Base-by-base conservation (phyloP, 2,797 vertebrate genomes). In the Microcaecilia unicolor region DNA sequence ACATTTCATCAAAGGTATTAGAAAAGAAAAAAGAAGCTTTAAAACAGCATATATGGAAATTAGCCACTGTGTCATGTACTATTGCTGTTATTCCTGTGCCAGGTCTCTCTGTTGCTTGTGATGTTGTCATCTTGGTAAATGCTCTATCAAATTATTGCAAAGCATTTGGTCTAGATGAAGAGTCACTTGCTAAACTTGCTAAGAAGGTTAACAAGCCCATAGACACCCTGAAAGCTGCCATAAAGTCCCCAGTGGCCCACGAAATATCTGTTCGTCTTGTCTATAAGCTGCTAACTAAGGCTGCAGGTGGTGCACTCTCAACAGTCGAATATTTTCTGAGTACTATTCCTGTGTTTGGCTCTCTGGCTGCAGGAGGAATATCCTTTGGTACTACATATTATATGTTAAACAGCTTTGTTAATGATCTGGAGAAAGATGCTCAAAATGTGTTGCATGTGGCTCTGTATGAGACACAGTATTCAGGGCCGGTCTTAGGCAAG, bases 361-460 rank as follows among this genome's bases (percentile, higher is more conserved):
- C 25, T 7, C 4, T 41, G 13, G 22, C 28, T 27, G 44, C 28
- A 9, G 44, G 19, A 10, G 5, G 15, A 5, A 5, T 34, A 4
- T 44, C 52, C 3, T 44, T 28, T 33, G 6, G 11, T 3, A 42
- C 48, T 31, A 21, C n/a, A 26, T 61, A 48, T 13, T 15, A 7
- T 13, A 9, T 50, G 13, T 39, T 9, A 8, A 10, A 2, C 18
- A 10, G 15, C 6, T 56, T 51, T 18, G 34, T 63, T 2, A 6
- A 49, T 13, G 15, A 10, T 1, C 29, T 57, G 27, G 25, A 16
- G 0, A 26, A 49, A 2, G 47, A 60, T 40, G 52, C 41, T 7
- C 26, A 44, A 17, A 25, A 8, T n/a, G 28, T 61, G 23, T 16
- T 50, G 20, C 13, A 2, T 5, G 30, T 31, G 25, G 22, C 46